These are phyloP conservation scores for Drosophila erecta DNA, from an alignment of 1,140 invertebrate genomes.

Conservation along the genomic window DNA sequence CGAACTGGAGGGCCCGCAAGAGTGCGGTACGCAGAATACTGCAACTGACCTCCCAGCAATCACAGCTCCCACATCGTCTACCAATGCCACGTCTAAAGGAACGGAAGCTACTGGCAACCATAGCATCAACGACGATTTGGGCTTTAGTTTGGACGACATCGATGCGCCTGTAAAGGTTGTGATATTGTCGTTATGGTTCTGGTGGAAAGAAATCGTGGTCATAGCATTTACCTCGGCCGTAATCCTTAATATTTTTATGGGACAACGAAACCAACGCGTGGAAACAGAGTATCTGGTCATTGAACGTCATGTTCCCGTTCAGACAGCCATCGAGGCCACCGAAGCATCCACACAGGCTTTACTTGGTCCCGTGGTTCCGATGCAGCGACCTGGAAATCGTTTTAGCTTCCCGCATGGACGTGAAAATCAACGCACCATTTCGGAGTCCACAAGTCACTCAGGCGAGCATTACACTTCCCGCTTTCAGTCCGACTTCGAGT, in stretches of 20 bases:
- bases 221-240: constrained; percentile 89
- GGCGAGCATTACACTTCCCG: constrained; percentile 85
- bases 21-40: constrained; percentile 59
- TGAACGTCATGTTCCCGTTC: constrained; percentile 84
- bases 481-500: constrained; percentile 94
- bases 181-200: constrained; percentile 90
- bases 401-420: constrained; percentile 24
- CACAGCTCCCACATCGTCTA: constrained; percentile 13
- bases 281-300: constrained; percentile 84
- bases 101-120: constrained; percentile 40
- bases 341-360: constrained; percentile 75
- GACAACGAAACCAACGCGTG: constrained; percentile 82
- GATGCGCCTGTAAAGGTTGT: constrained; percentile 87
- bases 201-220: constrained; percentile 92
- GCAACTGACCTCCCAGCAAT: constrained; percentile 34
- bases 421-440: constrained; percentile 60
- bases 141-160: constrained; percentile 83
- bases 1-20: constrained; percentile 39
- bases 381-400: constrained; percentile 47
- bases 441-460: constrained; percentile 76
- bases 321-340: constrained; percentile 80
- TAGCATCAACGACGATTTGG: constrained; percentile 71
- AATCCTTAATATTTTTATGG: constrained; percentile 87
- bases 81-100: constrained; percentile 23
- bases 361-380: constrained; percentile 54